Percentiles rank a stretch among this genome's conserved stretches.
These are phyloP conservation scores for Sinodicranocentrus sp. DNA, from an alignment of 2,888 invertebrate genomes.

Conservation along the genomic window DNA sequence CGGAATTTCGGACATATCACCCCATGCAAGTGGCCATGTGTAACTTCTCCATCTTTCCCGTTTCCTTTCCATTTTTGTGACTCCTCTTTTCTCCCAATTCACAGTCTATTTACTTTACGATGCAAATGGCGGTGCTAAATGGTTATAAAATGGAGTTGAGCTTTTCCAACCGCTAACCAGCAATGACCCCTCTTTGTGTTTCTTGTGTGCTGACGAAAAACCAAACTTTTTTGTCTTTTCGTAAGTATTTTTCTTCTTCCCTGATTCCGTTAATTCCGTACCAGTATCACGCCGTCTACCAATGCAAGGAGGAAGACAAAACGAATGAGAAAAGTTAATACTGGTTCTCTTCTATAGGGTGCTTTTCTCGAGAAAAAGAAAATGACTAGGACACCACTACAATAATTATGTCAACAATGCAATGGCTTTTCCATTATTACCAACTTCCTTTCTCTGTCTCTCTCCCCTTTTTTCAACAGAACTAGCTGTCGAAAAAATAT, in stretches of 20 bases:
- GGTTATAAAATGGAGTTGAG: slow-evolving; percentile 30
- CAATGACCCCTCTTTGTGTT: not conserved
- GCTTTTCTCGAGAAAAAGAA: too few relatives aligned
- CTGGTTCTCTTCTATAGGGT: too few relatives aligned
- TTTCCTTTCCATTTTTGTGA: not conserved
- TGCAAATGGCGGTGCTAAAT: slow-evolving; percentile 41
- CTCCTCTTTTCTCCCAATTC: not conserved
- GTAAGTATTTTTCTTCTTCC: too few relatives aligned
- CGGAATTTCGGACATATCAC: too few relatives aligned
- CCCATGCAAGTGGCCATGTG: too few relatives aligned
- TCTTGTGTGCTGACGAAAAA: not conserved
- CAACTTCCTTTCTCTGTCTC: not conserved
- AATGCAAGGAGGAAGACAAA: too few relatives aligned
- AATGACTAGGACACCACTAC: too few relatives aligned
- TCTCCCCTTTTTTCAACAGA: slow-evolving; percentile 25
- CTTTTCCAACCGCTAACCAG: not conserved
- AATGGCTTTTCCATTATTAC: slow-evolving; percentile 40
- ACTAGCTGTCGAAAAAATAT: slow-evolving; percentile 1
- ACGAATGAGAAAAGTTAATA: too few relatives aligned
- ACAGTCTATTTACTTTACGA: slow-evolving; percentile 46
- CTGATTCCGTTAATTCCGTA: too few relatives aligned
- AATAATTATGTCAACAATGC: slow-evolving; percentile 65
- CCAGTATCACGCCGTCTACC: too few relatives aligned
- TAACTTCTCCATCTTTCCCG: too few relatives aligned
- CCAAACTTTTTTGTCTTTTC: not conserved